Conservation (phyloP, 2,888 invertebrate genomes). For the Chouioia cunea region DNA sequence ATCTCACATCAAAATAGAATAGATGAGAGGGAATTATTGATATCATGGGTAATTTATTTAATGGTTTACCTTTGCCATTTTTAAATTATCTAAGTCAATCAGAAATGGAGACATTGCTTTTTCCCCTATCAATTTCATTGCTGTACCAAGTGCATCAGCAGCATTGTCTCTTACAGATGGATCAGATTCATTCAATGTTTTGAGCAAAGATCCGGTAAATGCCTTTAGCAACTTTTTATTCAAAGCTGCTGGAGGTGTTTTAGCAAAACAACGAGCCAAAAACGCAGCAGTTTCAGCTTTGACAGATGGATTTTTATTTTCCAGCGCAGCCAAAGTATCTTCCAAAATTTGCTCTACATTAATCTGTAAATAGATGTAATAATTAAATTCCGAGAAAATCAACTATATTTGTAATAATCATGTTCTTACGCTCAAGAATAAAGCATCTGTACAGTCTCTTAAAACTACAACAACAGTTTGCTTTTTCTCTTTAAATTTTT, state of each 20-base stretch:
- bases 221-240: conserved; percentile 93
- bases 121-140: conserved; percentile 94
- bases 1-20: no score
- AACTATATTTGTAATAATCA: conserved; percentile 1
- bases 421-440: conserved; percentile 80
- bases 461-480: conserved; percentile 87
- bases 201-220: conserved; percentile 82
- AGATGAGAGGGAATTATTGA: conserved; percentile 14
- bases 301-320: conserved; percentile 91
- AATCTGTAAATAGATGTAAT: conserved; percentile 72
- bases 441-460: conserved; percentile 90
- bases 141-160: conserved; percentile 93
- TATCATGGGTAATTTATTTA: not conserved
- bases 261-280: conserved; percentile 84
- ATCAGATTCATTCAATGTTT: conserved; percentile 85
- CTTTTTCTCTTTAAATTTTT: conserved; percentile 99
- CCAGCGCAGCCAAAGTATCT: conserved; percentile 86
- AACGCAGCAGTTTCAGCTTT: conserved; percentile 90
- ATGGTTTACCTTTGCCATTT: conserved; percentile 82
- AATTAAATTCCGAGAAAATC: conserved; percentile 5
- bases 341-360: conserved; percentile 87
- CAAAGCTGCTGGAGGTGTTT: conserved; percentile 83
- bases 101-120: conserved; percentile 89
- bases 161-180: conserved; percentile 92
- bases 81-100: conserved; percentile 89